Evolutionary conservation across 2,888 invertebrate species (phyloP).

Genomic region (Orchestes rusci): DNA sequence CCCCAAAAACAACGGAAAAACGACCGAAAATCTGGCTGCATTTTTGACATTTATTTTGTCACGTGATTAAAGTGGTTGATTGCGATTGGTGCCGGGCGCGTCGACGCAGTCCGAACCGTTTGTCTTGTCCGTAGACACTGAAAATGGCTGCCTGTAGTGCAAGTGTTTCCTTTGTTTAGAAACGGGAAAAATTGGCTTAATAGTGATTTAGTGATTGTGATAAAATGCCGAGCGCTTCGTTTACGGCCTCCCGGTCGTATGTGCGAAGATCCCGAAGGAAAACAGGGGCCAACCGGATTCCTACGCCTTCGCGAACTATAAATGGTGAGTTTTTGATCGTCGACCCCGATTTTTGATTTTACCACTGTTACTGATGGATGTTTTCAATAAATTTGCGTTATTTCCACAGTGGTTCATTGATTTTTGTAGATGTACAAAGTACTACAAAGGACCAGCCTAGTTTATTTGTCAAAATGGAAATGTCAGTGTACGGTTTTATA

Average conservation of each 20-base stretch:
- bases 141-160: conserved; percentile 79
- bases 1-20: conserved; percentile 52
- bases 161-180: conserved; percentile 79
- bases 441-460: conserved; percentile 30
- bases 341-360: conserved; percentile 21
- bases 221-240: conserved; percentile 89
- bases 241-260: conserved; percentile 87
- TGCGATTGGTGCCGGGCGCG: conserved; percentile 16
- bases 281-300: conserved; percentile 75
- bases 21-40: conserved; percentile 36
- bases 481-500: conserved; percentile 21
- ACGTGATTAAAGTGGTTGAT: conserved; percentile 26
- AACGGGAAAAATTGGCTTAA: conserved; percentile 38
- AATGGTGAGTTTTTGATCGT: conserved; percentile 74
- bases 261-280: conserved; percentile 87
- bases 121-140: conserved; percentile 35
- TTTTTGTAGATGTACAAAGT: conserved; percentile 26
- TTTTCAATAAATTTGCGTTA: too few species aligned
- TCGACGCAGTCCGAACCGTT: conserved; percentile 22
- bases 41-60: too few species aligned
- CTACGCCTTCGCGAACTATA: conserved; percentile 72
- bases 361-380: conserved; percentile 23
- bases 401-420: too few species aligned
- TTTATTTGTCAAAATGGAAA: conserved; percentile 30
- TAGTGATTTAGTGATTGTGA: conserved; percentile 43